These are phyloP conservation scores for Drosophila pallidifrons DNA, from an alignment of 1,140 invertebrate species.

Conservation along the genomic window DNA sequence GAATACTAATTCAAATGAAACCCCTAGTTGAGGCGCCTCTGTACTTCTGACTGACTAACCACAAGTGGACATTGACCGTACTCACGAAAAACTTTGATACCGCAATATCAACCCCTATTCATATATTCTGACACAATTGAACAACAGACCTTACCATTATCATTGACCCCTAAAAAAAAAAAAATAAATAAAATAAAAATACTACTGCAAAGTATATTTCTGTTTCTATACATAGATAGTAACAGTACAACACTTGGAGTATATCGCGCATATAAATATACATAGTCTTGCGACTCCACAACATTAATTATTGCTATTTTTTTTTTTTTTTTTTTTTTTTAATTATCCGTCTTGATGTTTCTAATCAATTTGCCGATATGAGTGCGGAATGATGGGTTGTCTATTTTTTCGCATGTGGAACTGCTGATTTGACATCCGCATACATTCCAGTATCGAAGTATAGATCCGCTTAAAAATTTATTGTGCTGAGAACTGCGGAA, in stretches of 20 bases:
- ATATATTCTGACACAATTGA: not conserved
- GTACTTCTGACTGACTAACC: not conserved
- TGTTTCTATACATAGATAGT: not conserved
- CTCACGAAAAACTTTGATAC: not conserved
- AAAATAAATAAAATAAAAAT: not conserved
- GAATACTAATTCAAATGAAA: not conserved
- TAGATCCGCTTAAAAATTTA: too few relatives aligned
- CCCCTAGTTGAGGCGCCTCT: conserved; percentile 28
- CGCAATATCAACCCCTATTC: conserved; percentile 35
- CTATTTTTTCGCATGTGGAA: too few relatives aligned
- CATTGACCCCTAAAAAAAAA: not conserved
- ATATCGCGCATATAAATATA: too few relatives aligned
- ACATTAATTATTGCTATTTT: too few relatives aligned
- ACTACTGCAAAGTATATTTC: not conserved
- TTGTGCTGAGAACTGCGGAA: too few relatives aligned
- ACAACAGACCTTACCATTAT: conserved; percentile 2
- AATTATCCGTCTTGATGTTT: too few relatives aligned
- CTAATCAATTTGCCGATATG: too few relatives aligned
- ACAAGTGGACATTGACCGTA: conserved; percentile 38
- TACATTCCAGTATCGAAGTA: too few relatives aligned
- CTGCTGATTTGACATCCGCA: too few relatives aligned
- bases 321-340: too few relatives aligned
- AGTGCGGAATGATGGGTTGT: too few relatives aligned
- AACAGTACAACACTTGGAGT: not conserved
- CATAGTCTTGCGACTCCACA: too few relatives aligned